These are phyloP conservation scores for Upupa epops DNA, from an alignment of 2,113 vertebrate species.

Conservation along the genomic window DNA sequence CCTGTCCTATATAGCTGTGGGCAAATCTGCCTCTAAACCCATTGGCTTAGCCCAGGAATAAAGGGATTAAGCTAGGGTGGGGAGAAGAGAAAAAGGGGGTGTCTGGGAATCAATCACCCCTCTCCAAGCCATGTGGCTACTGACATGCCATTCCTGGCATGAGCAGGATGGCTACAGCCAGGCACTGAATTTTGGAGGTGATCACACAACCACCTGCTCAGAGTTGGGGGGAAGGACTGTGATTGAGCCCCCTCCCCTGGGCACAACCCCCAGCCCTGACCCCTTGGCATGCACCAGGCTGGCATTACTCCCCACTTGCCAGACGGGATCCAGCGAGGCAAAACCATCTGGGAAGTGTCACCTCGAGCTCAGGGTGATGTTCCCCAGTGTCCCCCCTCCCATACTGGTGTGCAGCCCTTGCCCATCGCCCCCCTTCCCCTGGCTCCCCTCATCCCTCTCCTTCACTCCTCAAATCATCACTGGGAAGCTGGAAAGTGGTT, in stretches of 20 bases:
- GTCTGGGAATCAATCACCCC: background rate
- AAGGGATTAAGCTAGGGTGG: background rate
- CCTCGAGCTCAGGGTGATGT: background rate
- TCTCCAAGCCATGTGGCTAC: background rate
- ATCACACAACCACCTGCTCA: background rate
- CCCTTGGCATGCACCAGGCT: background rate
- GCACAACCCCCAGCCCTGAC: background rate
- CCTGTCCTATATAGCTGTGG: background rate
- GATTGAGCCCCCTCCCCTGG: background rate
- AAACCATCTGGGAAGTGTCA: background rate
- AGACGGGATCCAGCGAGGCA: background rate
- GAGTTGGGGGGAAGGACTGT: background rate
- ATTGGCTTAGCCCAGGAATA: background rate
- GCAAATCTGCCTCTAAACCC: conserved; percentile 6
- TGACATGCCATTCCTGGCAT: rapidly evolving
- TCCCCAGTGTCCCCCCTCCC: background rate
- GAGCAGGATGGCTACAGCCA: background rate
- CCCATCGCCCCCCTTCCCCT: background rate
- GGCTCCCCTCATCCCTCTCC: background rate
- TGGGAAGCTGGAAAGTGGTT: conserved; percentile 76
- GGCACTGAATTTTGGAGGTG: background rate
- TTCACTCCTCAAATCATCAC: conserved; percentile 71
- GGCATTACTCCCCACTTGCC: background rate
- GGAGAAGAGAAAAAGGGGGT: background rate
- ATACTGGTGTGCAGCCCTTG: background rate